These are phyloP conservation scores for Sebastolobus altivelis DNA, from an alignment of 2,797 vertebrate genomes.

Conservation along the genomic window DNA sequence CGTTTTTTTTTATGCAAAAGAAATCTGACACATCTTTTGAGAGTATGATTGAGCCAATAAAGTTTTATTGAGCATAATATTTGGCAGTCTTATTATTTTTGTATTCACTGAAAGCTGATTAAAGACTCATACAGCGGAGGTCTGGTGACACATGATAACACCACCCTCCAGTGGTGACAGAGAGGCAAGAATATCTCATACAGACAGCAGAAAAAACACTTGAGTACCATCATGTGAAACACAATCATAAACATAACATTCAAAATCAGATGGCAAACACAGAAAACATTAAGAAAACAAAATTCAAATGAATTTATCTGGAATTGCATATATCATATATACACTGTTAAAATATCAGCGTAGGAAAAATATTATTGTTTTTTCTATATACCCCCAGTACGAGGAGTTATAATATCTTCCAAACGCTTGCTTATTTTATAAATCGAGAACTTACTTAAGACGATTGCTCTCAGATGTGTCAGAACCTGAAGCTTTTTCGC, in stretches of 20 bases:
- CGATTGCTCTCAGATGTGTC: too few relatives aligned
- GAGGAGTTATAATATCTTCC: too few relatives aligned
- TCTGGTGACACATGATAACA: not conserved
- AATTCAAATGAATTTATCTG: not conserved
- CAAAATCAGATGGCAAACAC: not conserved
- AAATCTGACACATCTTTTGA: not conserved
- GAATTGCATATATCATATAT: not conserved
- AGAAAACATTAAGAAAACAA: not conserved
- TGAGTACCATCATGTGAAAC: not conserved
- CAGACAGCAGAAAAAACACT: not conserved
- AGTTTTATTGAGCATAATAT: not conserved
- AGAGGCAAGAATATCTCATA: not conserved
- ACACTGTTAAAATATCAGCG: too few relatives aligned
- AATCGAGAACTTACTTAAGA: too few relatives aligned
- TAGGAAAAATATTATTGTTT: too few relatives aligned
- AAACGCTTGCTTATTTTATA: too few relatives aligned
- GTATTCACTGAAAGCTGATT: not conserved
- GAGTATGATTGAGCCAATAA: not conserved
- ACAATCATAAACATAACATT: not conserved
- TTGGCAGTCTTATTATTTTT: not conserved
- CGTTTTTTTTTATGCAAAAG: too few relatives aligned
- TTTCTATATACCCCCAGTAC: too few relatives aligned
- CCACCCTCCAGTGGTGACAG: conserved; percentile 10
- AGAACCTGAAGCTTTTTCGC: too few relatives aligned
- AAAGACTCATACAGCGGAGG: not conserved